phyloP scores from a whole-genome alignment of 92 coral and sea anemone species.

The Zoanthus gigantus region DNA sequence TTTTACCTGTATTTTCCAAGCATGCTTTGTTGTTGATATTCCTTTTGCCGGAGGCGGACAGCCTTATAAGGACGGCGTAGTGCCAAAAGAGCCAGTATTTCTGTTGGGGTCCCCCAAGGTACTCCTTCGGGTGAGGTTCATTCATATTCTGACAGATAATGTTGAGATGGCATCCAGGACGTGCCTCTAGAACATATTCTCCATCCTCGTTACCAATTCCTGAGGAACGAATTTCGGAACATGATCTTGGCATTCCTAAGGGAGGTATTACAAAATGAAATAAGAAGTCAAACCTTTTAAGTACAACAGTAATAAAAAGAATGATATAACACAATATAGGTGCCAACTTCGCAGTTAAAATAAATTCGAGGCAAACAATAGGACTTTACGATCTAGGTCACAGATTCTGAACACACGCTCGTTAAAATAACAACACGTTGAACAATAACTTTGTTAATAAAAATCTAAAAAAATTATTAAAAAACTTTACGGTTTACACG shows the following conservation, averaged over 20 bases:
- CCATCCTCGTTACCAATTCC: constrained; percentile 93
- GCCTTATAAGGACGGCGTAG: constrained; percentile 83
- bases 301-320: background rate
- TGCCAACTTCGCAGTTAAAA: too few species aligned
- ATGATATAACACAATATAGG: background rate
- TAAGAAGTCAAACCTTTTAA: too few species aligned
- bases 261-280: background rate
- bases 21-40: constrained; percentile 83
- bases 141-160: constrained; percentile 97
- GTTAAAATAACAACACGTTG: too few species aligned
- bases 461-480: too few species aligned
- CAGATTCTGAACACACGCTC: too few species aligned
- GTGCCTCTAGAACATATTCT: constrained; percentile 88
- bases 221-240: constrained; percentile 84
- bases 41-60: constrained; percentile 84
- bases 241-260: constrained; percentile 87
- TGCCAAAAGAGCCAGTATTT: constrained; percentile 93
- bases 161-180: constrained; percentile 86
- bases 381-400: too few species aligned
- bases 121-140: constrained; percentile 89
- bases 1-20: constrained; percentile 86
- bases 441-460: too few species aligned
- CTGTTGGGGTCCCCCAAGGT: constrained; percentile 93
- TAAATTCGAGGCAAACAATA: too few species aligned
- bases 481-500: too few species aligned